phyloP scores from a whole-genome alignment of 2,797 vertebrate species.

The Rhyacichthys aspro region DNA sequence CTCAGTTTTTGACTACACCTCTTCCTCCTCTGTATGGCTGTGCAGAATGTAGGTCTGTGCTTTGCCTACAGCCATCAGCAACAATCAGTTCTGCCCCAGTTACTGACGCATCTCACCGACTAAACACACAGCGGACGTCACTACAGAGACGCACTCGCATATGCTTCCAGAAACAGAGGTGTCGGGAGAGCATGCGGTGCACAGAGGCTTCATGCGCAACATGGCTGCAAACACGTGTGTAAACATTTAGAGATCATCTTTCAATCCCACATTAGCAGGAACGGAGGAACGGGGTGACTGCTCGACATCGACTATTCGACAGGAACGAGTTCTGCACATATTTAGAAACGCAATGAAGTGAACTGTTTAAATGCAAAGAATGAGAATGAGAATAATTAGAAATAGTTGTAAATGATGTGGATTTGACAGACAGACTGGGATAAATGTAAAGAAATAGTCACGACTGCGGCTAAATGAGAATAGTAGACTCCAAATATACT shows the following conservation, averaged over 20 bases:
- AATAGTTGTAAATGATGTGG: no score
- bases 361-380: slow-evolving; percentile 18
- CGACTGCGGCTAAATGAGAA: no score
- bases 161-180: slow-evolving; percentile 29
- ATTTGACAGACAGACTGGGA: no score
- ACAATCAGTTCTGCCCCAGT: slow-evolving; percentile 86
- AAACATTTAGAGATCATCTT: slow-evolving; percentile 12
- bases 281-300: no score
- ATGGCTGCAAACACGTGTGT: slow-evolving; percentile 9
- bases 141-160: slow-evolving; percentile 43
- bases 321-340: not conserved
- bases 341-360: not conserved
- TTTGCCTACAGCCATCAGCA: slow-evolving; percentile 81
- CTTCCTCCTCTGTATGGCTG: slow-evolving; percentile 37
- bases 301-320: no score
- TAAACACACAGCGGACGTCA: slow-evolving; percentile 58
- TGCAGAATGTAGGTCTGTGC: slow-evolving; percentile 81
- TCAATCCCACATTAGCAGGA: not conserved
- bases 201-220: slow-evolving; percentile 14
- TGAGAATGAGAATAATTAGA: not conserved
- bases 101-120: slow-evolving; percentile 75
- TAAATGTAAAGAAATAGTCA: no score
- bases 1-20: slow-evolving; percentile 40
- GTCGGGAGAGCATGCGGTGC: not conserved
- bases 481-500: no score